A percentile compares a stretch with the other conserved stretches of the same genome.
Evolutionary conservation across 2,888 invertebrate genomes (phyloP).

Genomic region (Deilephila elpenor): DNA sequence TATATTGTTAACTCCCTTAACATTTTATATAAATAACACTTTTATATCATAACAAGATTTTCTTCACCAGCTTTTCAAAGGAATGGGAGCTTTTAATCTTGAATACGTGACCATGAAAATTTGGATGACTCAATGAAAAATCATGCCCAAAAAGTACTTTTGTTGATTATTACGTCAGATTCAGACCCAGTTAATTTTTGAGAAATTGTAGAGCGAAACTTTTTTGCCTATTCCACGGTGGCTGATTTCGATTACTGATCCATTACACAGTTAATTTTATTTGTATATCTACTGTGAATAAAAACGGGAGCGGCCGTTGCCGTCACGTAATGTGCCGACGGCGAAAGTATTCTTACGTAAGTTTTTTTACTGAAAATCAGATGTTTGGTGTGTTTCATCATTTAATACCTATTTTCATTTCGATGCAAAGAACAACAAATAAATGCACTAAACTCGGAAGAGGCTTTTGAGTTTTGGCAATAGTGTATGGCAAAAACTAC

Average conservation of each 20-base stretch:
- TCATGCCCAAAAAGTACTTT: not conserved
- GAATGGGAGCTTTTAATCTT: not conserved
- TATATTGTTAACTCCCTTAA: too few species aligned
- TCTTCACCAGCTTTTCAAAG: not conserved
- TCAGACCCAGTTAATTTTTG: conserved; percentile 13
- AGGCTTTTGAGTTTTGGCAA: not conserved
- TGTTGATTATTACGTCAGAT: not conserved
- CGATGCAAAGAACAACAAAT: not conserved
- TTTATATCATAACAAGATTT: too few species aligned
- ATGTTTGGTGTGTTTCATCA: conserved; percentile 1
- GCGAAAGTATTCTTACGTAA: conserved; percentile 75
- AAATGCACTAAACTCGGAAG: not conserved
- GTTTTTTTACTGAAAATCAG: conserved; percentile 12
- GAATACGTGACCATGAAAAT: not conserved
- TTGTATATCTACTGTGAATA: conserved; percentile 52
- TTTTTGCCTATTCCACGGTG: conserved; percentile 67
- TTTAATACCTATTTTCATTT: not conserved
- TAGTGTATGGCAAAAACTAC: not conserved
- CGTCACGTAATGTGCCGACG: conserved; percentile 73
- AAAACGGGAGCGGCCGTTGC: conserved; percentile 57
- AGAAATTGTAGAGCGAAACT: conserved; percentile 49
- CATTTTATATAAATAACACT: too few species aligned
- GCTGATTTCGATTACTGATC: conserved; percentile 56
- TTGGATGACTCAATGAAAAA: conserved; percentile 1
- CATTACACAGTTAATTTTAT: conserved; percentile 54